Base-by-base conservation (phyloP, 1,140 invertebrate species). In the Euwallacea fornicatus region DNA sequence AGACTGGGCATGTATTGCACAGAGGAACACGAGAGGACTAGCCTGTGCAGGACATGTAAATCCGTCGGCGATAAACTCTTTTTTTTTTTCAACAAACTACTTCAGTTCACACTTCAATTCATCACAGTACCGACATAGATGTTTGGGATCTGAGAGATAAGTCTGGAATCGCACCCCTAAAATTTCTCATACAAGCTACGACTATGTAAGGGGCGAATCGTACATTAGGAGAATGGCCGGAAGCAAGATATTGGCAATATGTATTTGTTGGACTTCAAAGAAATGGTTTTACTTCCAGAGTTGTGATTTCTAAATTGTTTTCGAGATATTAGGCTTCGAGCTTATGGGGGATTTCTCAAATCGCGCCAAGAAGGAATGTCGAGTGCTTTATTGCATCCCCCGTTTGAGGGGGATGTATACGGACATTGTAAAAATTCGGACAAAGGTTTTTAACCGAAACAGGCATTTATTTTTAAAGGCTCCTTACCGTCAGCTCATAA, bases 241-340 rank as follows among this genome's bases (percentile, higher is more conserved):
- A 72, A 72, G 54, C 70, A 72, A 66, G 70, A 72, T 72, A 72
- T 72, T 72, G 70, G 7, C 70, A 72, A 72, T 72, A 72, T 66
- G 70, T 66, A 72, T 72, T 67, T 66, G 70, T 66, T 61, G 70
- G 58, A 67, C 47, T 67, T 61, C 54, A 66, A 72, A 66, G 70
- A 72, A 72, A 66, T 66, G 56, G 56, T 66, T 72, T 72, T 72
- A 67, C 64, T 72, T 72, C 65, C 70, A 61, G 55, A 50, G 64
- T 72, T 55, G 59, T 72, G 70, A 72, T 66, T 66, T 72, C 64
- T 72, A 56, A 66, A 65, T 64, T 64, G 61, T 64, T 70, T 70
- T 70, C 54, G 50, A 59, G 50, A 64, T 70, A 70, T 70, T 70
- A 70, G 13, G 58, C 67, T 69, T 59, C 21, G 8, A 42, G 46